These are phyloP conservation scores for Colistium nudipinnis DNA, from an alignment of 2,113 vertebrate species.

Conservation along the genomic window DNA sequence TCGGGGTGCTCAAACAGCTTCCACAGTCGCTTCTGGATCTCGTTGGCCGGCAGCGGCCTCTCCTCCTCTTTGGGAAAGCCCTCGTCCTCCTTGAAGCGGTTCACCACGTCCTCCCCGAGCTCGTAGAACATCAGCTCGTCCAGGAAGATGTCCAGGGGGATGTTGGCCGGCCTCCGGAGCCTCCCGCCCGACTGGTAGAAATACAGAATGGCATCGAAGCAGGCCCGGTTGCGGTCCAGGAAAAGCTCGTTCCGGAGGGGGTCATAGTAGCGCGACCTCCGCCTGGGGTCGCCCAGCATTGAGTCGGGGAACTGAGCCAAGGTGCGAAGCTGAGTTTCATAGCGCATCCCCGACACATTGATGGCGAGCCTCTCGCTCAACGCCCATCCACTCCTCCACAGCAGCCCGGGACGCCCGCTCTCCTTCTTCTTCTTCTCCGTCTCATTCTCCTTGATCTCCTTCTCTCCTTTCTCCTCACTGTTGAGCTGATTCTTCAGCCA, in stretches of 20 bases:
- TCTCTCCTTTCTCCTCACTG: conserved; percentile 73
- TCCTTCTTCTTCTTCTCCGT: conserved; percentile 71
- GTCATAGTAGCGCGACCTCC: conserved; percentile 85
- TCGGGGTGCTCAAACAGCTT: conserved; percentile 93
- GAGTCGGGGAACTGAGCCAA: conserved; percentile 87
- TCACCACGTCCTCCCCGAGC: conserved; percentile 86
- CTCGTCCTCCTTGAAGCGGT: conserved; percentile 91
- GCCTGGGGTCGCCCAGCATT: conserved; percentile 84
- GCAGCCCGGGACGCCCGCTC: conserved; percentile 57
- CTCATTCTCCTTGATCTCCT: conserved; percentile 64
- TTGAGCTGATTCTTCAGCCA: conserved; percentile 73
- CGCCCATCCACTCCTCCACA: conserved; percentile 72
- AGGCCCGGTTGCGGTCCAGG: conserved; percentile 88
- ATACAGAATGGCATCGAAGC: conserved; percentile 91
- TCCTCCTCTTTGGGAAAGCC: conserved; percentile 86
- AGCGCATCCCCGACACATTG: conserved; percentile 88
- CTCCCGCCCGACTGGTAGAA: conserved; percentile 95
- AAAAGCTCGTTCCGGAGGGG: conserved; percentile 87
- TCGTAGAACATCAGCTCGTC: conserved; percentile 93
- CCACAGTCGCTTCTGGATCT: conserved; percentile 86
- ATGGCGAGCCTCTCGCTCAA: conserved; percentile 79
- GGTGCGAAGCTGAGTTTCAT: conserved; percentile 88
- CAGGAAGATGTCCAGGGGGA: conserved; percentile 93
- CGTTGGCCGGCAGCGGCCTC: conserved; percentile 80
- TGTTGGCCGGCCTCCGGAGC: conserved; percentile 87